Percentiles rank a stretch among this genome's conserved stretches.
Evolutionary conservation across 1,140 invertebrate species (phyloP).

Genomic region (Schlechtendalia chinensis): DNA sequence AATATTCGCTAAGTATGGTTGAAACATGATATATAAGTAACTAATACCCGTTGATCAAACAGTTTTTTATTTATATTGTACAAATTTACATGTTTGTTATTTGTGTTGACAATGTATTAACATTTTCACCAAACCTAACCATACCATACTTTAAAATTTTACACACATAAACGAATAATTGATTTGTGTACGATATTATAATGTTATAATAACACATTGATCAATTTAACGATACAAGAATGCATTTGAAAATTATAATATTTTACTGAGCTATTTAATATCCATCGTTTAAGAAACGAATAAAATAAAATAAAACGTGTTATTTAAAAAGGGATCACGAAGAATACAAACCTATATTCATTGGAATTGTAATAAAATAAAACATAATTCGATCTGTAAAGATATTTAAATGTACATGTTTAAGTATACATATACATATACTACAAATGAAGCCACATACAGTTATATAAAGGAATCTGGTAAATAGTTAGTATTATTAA

Average conservation of each 20-base stretch:
- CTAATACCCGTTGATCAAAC: too few relatives aligned
- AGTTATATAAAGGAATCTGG: neutral
- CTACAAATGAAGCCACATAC: neutral
- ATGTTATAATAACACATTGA: too few relatives aligned
- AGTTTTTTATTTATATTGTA: too few relatives aligned
- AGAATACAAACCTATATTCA: neutral
- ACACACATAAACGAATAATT: too few relatives aligned
- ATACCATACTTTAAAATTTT: too few relatives aligned
- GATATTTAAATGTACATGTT: neutral
- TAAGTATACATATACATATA: neutral
- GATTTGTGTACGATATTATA: too few relatives aligned
- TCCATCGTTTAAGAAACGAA: neutral
- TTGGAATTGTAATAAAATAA: neutral
- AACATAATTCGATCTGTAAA: neutral
- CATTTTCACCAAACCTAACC: too few relatives aligned
- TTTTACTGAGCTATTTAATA: neutral
- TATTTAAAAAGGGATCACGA: neutral
- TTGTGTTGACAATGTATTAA: too few relatives aligned
- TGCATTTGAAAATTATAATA: neutral
- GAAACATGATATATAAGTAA: too few relatives aligned
- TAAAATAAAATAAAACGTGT: neutral
- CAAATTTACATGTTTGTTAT: too few relatives aligned
- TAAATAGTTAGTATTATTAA: neutral
- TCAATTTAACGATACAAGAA: neutral
- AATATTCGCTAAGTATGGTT: too few relatives aligned